These are phyloP conservation scores for Theocolax elegans DNA, from an alignment of 1,140 invertebrate species.

Conservation along the genomic window DNA sequence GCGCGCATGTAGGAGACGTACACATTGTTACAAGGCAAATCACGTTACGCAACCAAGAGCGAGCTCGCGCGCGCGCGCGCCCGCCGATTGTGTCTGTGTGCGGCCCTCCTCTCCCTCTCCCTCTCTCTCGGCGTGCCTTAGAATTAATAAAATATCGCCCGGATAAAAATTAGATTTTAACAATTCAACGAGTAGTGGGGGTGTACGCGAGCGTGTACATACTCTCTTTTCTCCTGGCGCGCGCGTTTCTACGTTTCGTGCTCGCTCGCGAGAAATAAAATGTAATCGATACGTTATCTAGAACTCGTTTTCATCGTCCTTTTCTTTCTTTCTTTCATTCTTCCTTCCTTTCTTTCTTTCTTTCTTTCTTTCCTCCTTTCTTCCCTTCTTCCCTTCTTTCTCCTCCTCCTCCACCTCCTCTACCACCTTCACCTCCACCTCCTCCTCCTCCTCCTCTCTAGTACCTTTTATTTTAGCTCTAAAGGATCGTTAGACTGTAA, in stretches of 20 bases:
- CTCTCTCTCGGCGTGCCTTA: neutral
- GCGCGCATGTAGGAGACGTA: neutral
- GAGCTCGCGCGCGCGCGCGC: neutral
- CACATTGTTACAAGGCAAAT: conserved; percentile 62
- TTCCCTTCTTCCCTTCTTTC: neutral
- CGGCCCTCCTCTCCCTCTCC: too few species aligned
- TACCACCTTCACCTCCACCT: neutral
- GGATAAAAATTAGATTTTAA: conserved; percentile 42
- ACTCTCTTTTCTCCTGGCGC: neutral
- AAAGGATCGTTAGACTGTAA: conserved; percentile 35
- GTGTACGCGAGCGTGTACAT: neutral
- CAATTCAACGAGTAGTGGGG: too few species aligned
- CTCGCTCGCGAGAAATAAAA: conserved; percentile 36
- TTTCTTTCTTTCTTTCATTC: conserved; percentile 13
- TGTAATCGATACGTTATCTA: conserved; percentile 42
- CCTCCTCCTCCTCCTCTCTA: neutral
- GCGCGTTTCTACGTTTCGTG: conserved; percentile 34
- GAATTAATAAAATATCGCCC: conserved; percentile 36
- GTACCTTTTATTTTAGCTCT: conserved; percentile 26
- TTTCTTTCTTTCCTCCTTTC: neutral
- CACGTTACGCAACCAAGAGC: conserved; percentile 58
- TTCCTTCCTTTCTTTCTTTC: neutral
- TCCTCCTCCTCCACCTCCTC: neutral
- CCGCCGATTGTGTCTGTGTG: neutral
- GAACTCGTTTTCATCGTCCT: conserved; percentile 29